Conservation (phyloP, 2,888 invertebrate species). For the Zeuzera pyrina region DNA sequence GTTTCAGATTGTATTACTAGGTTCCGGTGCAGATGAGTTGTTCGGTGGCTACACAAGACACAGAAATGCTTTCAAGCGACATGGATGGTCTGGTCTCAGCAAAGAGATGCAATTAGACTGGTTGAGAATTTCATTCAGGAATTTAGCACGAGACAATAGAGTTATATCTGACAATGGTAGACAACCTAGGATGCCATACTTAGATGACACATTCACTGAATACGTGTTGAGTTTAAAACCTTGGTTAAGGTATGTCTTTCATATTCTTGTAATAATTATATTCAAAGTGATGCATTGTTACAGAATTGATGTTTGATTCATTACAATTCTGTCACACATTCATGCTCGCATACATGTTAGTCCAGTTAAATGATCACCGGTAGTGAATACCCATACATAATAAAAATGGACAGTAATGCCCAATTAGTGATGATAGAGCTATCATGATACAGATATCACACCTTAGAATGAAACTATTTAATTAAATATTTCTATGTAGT, state of each 20-base stretch:
- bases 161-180: conserved; percentile 92
- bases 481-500: too few relatives aligned
- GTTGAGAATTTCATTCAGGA: conserved; percentile 88
- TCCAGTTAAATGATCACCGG: too few relatives aligned
- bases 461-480: too few relatives aligned
- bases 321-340: too few relatives aligned
- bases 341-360: too few relatives aligned
- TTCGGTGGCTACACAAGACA: conserved; percentile 96
- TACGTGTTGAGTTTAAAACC: conserved; percentile 76
- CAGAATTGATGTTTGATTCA: too few relatives aligned
- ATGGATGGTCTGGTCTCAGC: conserved; percentile 67
- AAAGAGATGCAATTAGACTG: conserved; percentile 84
- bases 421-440: too few relatives aligned
- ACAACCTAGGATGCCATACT: conserved; percentile 85
- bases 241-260: conserved; percentile 75
- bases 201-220: conserved; percentile 80
- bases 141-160: conserved; percentile 95
- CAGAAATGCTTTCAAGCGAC: conserved; percentile 77
- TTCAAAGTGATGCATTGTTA: too few relatives aligned
- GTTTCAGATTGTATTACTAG: conserved; percentile 82
- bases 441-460: too few relatives aligned
- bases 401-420: too few relatives aligned
- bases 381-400: too few relatives aligned
- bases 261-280: too few relatives aligned
- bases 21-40: conserved; percentile 98